Base-by-base conservation (phyloP, 2,797 vertebrate genomes). In the Numenius phaeopus region DNA sequence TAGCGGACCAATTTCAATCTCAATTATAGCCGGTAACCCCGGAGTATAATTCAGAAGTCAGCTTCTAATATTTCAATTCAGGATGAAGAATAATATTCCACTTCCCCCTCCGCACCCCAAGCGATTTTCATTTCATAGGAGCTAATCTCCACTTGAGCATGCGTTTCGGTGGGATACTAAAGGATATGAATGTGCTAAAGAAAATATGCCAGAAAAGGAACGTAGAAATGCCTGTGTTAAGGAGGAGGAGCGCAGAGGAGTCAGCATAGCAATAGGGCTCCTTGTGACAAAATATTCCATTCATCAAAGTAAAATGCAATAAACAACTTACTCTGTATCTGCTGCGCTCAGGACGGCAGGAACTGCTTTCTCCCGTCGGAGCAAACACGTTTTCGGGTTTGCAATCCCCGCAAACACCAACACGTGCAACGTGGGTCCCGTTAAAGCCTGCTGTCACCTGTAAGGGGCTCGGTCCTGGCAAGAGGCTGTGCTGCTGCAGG, bases 21-120 rank as follows among this genome's bases (percentile, higher is more conserved):
- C 90, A 87, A 85, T 96, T 94, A 91, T 4, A 81, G 78, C 82
- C 4, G 1, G 67, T 59, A 70, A 92, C 55, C 88, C 72, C 12
- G 0, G 62, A 89, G 95, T 32, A 85, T 80, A 96, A 90, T 94
- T 96, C 96, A 92, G 94, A 77, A 96, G 89, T 84, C 93, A 71
- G 86, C 90, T 87, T 92, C 90, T 95, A 89, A 46, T 50, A 61
- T 94, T 97, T 94, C 92, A 83, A 27, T 88, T 61, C 80, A 87
- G 88, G 82, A 82, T 90, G 54, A 93, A 85, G 80, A 94, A 87
- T 95, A 95, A 94, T 93, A 91, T 94, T 37, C 55, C 73, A 72
- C 83, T 96, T 92, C 90, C 82, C 72, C 8, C 89, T 76, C 64
- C 4, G 9, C 76, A 93, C 81, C 83, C 73, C 6, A 1, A 92